These are phyloP conservation scores for Zosterops borbonicus DNA, from an alignment of 2,113 vertebrate species.

Conservation along the genomic window DNA sequence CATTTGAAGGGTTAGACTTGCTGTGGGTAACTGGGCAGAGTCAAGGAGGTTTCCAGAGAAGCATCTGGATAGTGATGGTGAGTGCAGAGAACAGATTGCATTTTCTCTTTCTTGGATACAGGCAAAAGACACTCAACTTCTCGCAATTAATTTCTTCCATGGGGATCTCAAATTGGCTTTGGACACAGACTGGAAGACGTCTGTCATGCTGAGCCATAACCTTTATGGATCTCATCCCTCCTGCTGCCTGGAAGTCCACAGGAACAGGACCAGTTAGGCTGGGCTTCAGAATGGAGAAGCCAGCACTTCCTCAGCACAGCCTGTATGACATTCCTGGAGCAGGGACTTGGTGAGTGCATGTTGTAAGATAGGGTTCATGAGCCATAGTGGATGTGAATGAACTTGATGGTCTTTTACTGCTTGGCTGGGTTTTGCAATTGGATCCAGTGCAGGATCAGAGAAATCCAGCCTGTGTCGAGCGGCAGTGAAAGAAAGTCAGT, in stretches of 20 bases:
- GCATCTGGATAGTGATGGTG: neutral
- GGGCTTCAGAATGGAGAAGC: neutral
- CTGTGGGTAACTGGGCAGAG: neutral
- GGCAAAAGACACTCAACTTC: neutral
- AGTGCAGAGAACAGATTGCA: neutral
- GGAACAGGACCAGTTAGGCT: accelerated
- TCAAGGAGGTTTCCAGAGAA: neutral
- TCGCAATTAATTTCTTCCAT: neutral
- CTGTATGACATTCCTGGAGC: accelerated
- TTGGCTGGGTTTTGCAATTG: neutral
- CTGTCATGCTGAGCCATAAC: neutral
- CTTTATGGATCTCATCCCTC: neutral
- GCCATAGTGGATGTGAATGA: neutral
- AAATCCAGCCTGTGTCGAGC: neutral
- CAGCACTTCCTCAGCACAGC: accelerated
- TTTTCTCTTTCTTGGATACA: neutral
- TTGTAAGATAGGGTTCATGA: neutral
- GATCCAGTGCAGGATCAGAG: neutral
- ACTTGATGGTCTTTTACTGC: neutral
- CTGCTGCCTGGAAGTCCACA: neutral
- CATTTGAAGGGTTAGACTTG: neutral
- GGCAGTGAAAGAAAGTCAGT: neutral
- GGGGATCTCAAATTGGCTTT: neutral
- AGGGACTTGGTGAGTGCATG: accelerated
- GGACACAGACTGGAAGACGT: neutral